phyloP scores from a whole-genome alignment of 2,888 invertebrate species.

The Blastobasis adustella region DNA sequence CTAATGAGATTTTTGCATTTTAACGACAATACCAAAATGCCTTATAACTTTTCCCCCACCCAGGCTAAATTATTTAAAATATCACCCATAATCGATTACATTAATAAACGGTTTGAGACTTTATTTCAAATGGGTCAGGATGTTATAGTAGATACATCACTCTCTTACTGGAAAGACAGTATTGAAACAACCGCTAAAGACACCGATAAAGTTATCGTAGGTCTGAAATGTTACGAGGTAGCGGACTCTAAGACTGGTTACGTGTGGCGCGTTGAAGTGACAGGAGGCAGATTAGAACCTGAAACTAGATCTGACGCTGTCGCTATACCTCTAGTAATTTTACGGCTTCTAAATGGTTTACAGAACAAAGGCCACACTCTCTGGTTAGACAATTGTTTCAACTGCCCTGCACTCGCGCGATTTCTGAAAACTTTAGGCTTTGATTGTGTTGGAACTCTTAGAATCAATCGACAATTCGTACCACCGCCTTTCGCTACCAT shows the following conservation, averaged over 20 bases:
- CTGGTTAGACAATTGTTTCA: constrained; percentile 25
- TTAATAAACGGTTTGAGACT: constrained; percentile 8
- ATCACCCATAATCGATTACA: constrained; percentile 9
- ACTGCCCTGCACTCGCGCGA: constrained; percentile 16
- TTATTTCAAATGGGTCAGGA: constrained; percentile 10
- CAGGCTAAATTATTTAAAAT: constrained; percentile 14
- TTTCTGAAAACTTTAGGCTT: constrained; percentile 14
- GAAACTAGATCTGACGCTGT: not conserved
- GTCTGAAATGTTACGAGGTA: not conserved
- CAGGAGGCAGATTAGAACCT: too few species aligned
- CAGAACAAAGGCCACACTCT: constrained; percentile 14
- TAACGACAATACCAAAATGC: constrained; percentile 3
- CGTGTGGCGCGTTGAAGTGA: not conserved
- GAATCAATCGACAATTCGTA: constrained; percentile 1
- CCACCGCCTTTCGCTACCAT: not conserved
- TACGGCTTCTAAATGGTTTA: constrained; percentile 10
- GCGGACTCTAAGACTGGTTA: not conserved
- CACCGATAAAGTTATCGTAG: not conserved
- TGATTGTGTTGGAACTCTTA: constrained; percentile 9
- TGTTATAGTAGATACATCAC: constrained; percentile 11
- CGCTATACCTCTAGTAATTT: constrained; percentile 9
- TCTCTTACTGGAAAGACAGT: constrained; percentile 7
- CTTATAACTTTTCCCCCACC: constrained; percentile 1
- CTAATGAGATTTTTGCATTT: constrained; percentile 14
- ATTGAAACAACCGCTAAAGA: not conserved